Evolutionary conservation across 2,888 invertebrate genomes (phyloP).

Genomic region (Andrena bucephala): DNA sequence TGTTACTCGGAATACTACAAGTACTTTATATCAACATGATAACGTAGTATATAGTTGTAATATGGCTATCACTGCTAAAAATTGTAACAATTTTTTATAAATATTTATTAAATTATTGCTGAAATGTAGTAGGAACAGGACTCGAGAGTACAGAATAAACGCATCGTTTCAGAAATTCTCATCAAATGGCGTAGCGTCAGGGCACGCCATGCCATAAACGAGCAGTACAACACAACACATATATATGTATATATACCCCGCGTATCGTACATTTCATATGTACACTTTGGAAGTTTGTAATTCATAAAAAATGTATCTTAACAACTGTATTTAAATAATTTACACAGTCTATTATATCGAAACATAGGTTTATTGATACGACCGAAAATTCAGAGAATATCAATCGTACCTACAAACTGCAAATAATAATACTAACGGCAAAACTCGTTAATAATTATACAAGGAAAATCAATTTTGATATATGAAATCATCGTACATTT

Average conservation of each 20-base stretch:
- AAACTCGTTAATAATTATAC: not conserved
- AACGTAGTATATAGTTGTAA: too few relatives aligned
- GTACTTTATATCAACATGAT: too few relatives aligned
- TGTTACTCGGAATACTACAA: too few relatives aligned
- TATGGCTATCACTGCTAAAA: not conserved
- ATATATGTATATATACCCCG: too few relatives aligned
- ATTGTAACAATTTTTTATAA: not conserved
- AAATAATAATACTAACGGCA: too few relatives aligned
- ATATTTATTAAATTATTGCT: not conserved
- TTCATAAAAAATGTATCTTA: not conserved
- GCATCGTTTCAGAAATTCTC: conserved; percentile 9
- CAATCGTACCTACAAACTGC: too few relatives aligned
- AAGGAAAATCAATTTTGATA: not conserved
- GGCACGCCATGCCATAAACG: conserved; percentile 61
- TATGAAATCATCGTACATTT: not conserved
- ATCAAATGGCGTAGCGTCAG: conserved; percentile 74
- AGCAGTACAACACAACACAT: not conserved
- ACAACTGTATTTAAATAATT: not conserved
- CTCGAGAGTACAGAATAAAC: not conserved
- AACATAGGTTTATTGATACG: not conserved
- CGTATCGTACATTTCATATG: not conserved
- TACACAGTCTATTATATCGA: not conserved
- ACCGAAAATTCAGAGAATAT: too few relatives aligned
- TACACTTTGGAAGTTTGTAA: not conserved
- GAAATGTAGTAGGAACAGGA: not conserved